These are phyloP conservation scores for Eupeodes latifasciatus DNA, from an alignment of 2,888 invertebrate species.

Conservation along the genomic window DNA sequence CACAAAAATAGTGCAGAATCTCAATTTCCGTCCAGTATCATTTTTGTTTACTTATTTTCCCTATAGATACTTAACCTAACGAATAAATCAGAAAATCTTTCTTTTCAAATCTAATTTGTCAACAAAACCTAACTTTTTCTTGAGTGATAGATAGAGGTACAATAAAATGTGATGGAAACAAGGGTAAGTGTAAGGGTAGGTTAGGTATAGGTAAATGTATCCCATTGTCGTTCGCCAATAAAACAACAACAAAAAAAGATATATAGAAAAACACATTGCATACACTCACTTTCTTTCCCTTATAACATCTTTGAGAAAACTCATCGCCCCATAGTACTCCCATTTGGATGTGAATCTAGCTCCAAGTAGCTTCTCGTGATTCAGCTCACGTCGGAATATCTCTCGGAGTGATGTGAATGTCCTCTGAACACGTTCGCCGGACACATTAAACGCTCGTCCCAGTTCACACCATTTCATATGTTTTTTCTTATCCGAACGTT, in stretches of 20 bases:
- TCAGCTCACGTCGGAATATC: slow-evolving; percentile 82
- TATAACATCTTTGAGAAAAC: slow-evolving; percentile 82
- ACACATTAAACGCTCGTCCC: slow-evolving; percentile 82
- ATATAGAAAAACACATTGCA: background rate
- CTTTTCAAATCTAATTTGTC: slow-evolving; percentile 28
- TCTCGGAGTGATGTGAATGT: slow-evolving; percentile 82
- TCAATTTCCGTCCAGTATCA: background rate
- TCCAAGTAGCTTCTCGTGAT: slow-evolving; percentile 82
- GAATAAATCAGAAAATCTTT: slow-evolving; percentile 2
- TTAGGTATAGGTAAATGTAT: background rate
- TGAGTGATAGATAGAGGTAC: background rate
- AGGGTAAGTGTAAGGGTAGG: background rate
- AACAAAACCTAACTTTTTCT: slow-evolving; percentile 1
- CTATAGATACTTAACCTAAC: no score
- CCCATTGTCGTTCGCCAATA: background rate
- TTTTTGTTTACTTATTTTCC: slow-evolving; percentile 6
- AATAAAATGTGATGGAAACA: background rate
- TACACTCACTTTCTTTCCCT: slow-evolving; percentile 82
- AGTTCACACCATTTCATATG: slow-evolving; percentile 83
- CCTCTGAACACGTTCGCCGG: slow-evolving; percentile 82
- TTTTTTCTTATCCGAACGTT: slow-evolving; percentile 83
- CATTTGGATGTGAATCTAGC: slow-evolving; percentile 82
- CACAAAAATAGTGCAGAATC: background rate
- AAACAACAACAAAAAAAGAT: background rate
- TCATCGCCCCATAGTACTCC: slow-evolving; percentile 83